phyloP scores from a whole-genome alignment of 2,797 vertebrate genomes.

The Lates japonicus region DNA sequence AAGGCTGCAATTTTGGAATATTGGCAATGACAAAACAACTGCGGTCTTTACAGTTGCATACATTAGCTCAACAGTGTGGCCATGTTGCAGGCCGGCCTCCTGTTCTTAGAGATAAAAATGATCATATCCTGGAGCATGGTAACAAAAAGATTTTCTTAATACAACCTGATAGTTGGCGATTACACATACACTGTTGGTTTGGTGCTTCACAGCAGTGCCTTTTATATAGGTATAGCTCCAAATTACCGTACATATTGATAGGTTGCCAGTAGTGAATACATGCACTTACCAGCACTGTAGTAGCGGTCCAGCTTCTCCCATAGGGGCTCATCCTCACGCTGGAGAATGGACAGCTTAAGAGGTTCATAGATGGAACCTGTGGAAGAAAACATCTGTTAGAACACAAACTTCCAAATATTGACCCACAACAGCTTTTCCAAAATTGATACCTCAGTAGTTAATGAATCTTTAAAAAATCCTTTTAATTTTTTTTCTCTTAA shows the following conservation, averaged over 20 bases:
- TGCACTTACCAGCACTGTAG: conserved; percentile 92
- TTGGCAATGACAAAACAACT: conserved; percentile 27
- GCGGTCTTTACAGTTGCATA: neutral
- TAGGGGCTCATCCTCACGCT: conserved; percentile 88
- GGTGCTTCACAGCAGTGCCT: neutral
- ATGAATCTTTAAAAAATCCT: neutral
- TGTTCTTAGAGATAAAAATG: neutral
- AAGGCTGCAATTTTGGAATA: conserved; percentile 36
- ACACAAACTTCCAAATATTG: neutral
- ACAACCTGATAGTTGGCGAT: neutral
- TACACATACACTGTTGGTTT: neutral
- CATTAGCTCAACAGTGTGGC: conserved; percentile 1
- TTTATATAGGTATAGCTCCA: neutral
- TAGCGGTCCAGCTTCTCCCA: conserved; percentile 96
- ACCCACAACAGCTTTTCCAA: neutral
- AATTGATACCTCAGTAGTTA: neutral
- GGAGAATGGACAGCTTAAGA: conserved; percentile 92
- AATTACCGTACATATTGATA: neutral
- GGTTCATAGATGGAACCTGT: conserved; percentile 98
- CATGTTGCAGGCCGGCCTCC: neutral
- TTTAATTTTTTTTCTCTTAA: neutral
- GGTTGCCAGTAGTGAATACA: neutral
- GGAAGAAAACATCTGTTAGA: conserved; percentile 34
- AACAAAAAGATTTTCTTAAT: neutral
- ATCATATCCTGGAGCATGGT: neutral